Evolutionary conservation across 1,140 invertebrate genomes (phyloP).

Genomic region (Micrasema longulum): DNA sequence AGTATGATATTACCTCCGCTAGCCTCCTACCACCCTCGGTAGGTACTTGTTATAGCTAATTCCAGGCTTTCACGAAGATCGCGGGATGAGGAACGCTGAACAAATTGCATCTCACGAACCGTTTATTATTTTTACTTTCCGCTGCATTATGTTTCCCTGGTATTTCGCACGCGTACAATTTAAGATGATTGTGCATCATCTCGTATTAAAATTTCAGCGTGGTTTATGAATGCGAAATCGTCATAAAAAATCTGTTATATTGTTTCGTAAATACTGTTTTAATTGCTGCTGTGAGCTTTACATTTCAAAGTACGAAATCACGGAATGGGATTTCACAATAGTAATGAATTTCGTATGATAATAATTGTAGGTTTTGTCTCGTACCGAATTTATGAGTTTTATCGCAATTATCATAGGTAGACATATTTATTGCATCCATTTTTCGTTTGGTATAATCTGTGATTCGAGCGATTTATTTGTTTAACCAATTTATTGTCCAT

Average conservation of each 20-base stretch:
- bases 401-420: slow-evolving; percentile 13
- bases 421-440: slow-evolving; percentile 8
- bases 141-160: slow-evolving; percentile 30
- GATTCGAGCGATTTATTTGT: too few species aligned
- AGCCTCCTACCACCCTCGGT: slow-evolving; percentile 34
- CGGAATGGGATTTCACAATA: neutral
- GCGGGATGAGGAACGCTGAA: slow-evolving; percentile 42
- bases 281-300: slow-evolving; percentile 1
- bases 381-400: slow-evolving; percentile 3
- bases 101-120: slow-evolving; percentile 50
- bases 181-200: slow-evolving; percentile 39
- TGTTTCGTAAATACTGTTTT: slow-evolving; percentile 24
- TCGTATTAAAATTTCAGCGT: slow-evolving; percentile 17
- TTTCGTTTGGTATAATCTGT: too few species aligned
- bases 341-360: slow-evolving; percentile 6
- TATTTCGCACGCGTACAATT: slow-evolving; percentile 47
- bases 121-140: slow-evolving; percentile 47
- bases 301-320: too few species aligned
- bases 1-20: slow-evolving; percentile 38
- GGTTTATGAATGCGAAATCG: slow-evolving; percentile 33
- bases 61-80: slow-evolving; percentile 42
- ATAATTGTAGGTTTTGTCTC: slow-evolving; percentile 17
- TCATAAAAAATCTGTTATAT: slow-evolving; percentile 19
- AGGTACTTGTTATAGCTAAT: slow-evolving; percentile 36
- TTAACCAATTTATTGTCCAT: too few species aligned